A percentile compares a stretch with the other conserved stretches of the same genome.
Conservation (phyloP, 2,888 invertebrate species). For the Pharmacophagus antenor region DNA sequence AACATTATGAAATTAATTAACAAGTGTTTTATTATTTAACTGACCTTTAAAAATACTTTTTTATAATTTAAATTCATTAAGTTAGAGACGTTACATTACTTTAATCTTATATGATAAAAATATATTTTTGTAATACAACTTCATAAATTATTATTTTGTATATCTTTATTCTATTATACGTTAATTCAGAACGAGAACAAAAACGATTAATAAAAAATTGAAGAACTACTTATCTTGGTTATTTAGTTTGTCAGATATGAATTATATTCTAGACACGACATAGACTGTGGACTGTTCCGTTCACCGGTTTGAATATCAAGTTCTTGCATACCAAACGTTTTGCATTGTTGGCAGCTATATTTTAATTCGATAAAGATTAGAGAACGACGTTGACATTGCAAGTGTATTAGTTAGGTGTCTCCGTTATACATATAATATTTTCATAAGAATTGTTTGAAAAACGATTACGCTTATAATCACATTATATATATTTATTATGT, state of each 20-base stretch:
- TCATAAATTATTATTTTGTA: not conserved
- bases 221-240: not conserved
- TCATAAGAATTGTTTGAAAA: too few species aligned
- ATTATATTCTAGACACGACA: conserved; percentile 62
- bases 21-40: too few species aligned
- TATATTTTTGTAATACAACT: not conserved
- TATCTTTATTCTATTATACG: not conserved
- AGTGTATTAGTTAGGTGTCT: too few species aligned
- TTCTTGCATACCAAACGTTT: conserved; percentile 56
- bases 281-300: conserved; percentile 57
- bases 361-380: conserved; percentile 42
- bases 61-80: too few species aligned
- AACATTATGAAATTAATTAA: not conserved
- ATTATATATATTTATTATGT: too few species aligned
- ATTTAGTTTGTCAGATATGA: conserved; percentile 30
- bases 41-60: not conserved
- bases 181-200: not conserved
- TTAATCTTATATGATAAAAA: not conserved
- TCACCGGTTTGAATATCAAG: conserved; percentile 64
- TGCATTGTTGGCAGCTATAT: conserved; percentile 33
- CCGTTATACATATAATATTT: too few species aligned
- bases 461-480: too few species aligned
- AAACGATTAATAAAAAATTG: not conserved
- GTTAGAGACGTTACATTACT: not conserved
- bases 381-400: conserved; percentile 31